Conservation (phyloP, 2,888 invertebrate genomes). For the Bedellia somnulentella region DNA sequence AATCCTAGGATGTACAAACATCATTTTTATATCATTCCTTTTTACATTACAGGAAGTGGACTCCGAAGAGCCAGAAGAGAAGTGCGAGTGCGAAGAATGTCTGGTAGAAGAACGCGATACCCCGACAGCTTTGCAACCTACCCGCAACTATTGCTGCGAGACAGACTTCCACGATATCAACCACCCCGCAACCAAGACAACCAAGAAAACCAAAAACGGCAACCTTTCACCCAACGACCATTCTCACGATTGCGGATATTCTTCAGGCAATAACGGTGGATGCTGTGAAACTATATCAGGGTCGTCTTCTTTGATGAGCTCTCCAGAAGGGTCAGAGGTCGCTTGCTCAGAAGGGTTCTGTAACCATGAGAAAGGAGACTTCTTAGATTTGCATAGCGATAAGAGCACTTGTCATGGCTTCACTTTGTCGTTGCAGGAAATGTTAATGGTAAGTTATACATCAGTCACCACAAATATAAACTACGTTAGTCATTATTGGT, state of each 20-base stretch:
- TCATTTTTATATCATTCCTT: too few species aligned
- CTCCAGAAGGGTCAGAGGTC: slow-evolving; percentile 88
- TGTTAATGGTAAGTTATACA: slow-evolving; percentile 70
- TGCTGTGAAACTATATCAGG: slow-evolving; percentile 68
- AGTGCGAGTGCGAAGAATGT: slow-evolving; percentile 53
- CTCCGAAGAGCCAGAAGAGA: slow-evolving; percentile 51
- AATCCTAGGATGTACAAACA: too few species aligned
- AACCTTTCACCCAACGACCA: slow-evolving; percentile 67
- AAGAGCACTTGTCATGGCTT: slow-evolving; percentile 50
- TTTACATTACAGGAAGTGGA: slow-evolving; percentile 54
- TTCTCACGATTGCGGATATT: slow-evolving; percentile 85
- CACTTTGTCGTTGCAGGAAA: slow-evolving; percentile 71
- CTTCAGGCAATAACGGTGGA: slow-evolving; percentile 73
- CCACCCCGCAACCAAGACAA: slow-evolving; percentile 35
- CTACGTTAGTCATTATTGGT: too few species aligned
- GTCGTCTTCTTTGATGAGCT: slow-evolving; percentile 78
- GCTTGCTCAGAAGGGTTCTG: slow-evolving; percentile 89
- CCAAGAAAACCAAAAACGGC: slow-evolving; percentile 49
- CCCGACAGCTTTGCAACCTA: slow-evolving; percentile 38
- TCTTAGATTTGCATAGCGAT: slow-evolving; percentile 34
- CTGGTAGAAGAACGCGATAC: slow-evolving; percentile 41
- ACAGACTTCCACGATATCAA: slow-evolving; percentile 32
- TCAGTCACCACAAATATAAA: too few species aligned
- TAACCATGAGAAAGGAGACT: slow-evolving; percentile 68
- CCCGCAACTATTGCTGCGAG: slow-evolving; percentile 36